Evolutionary conservation across 2,113 vertebrate species (phyloP).

Genomic region (Hypanus sabinus): DNA sequence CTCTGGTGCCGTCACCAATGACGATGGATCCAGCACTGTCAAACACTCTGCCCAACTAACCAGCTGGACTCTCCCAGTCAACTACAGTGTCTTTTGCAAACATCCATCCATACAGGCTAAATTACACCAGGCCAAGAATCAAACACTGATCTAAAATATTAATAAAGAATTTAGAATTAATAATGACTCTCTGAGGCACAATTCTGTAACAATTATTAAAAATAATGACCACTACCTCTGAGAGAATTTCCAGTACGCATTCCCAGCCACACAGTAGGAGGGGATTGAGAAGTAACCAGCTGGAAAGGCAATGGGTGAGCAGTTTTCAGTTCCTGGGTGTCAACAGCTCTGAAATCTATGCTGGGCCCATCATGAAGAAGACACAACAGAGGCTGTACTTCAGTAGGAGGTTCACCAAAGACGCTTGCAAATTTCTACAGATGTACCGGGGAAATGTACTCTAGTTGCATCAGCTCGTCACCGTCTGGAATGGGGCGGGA

Average conservation of each 20-base stretch:
- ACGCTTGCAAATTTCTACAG: too few species aligned
- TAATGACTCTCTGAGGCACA: neutral
- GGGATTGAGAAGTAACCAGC: neutral
- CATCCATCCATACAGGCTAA: neutral
- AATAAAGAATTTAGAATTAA: neutral
- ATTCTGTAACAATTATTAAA: conserved; percentile 16
- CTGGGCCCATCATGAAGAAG: too few species aligned
- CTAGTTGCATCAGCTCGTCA: too few species aligned
- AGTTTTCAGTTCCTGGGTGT: too few species aligned
- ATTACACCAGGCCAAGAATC: neutral
- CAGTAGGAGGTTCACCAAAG: too few species aligned
- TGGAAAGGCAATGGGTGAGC: neutral
- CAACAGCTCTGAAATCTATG: too few species aligned
- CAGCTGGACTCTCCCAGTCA: neutral
- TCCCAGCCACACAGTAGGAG: neutral
- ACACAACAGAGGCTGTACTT: too few species aligned
- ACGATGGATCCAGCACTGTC: neutral
- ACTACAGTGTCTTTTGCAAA: neutral
- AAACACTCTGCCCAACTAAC: neutral
- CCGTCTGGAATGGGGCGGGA: too few species aligned
- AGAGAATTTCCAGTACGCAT: neutral
- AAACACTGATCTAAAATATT: neutral
- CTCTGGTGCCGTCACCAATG: too few species aligned
- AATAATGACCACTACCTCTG: neutral
- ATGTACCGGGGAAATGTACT: too few species aligned